These are phyloP conservation scores for Trididemnum miniatum DNA, from an alignment of 23 tunicate genomes.

Conservation along the genomic window DNA sequence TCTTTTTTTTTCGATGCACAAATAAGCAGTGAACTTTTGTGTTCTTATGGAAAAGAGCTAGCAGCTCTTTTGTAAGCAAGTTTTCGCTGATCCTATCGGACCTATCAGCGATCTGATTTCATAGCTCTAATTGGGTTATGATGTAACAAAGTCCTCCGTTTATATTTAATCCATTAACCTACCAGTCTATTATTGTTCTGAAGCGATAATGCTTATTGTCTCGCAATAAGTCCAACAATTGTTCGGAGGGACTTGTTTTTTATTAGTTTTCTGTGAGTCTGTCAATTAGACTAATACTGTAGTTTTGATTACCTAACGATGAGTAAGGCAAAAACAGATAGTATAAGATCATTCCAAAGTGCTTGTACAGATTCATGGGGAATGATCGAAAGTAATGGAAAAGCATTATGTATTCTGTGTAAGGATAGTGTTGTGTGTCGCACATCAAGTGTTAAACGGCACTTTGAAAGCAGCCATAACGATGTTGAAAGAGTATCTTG, in stretches of 20 bases:
- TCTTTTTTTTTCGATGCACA: neutral
- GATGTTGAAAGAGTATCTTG: neutral
- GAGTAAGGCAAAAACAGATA: neutral
- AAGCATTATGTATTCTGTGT: too few species aligned
- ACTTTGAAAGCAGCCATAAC: too few species aligned
- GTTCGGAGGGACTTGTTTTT: neutral
- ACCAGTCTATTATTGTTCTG: neutral
- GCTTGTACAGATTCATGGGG: neutral
- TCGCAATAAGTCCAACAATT: too few species aligned
- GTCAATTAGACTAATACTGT: neutral
- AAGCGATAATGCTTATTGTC: too few species aligned
- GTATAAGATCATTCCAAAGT: neutral
- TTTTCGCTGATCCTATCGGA: neutral
- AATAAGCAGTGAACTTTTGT: conserved; percentile 1
- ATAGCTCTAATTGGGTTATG: neutral
- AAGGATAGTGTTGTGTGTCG: too few species aligned
- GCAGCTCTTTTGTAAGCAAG: neutral
- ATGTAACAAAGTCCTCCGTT: neutral
- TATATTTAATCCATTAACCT: neutral
- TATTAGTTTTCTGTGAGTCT: neutral
- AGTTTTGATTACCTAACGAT: neutral
- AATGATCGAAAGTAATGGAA: neutral
- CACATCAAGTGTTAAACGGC: too few species aligned
- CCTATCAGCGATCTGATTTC: too few species aligned
- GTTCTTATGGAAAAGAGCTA: neutral